A percentile compares a stretch with the other conserved stretches of the same genome.
Evolutionary conservation across 2,888 invertebrate genomes (phyloP).

Genomic region (Ophonus ardosiacus): DNA sequence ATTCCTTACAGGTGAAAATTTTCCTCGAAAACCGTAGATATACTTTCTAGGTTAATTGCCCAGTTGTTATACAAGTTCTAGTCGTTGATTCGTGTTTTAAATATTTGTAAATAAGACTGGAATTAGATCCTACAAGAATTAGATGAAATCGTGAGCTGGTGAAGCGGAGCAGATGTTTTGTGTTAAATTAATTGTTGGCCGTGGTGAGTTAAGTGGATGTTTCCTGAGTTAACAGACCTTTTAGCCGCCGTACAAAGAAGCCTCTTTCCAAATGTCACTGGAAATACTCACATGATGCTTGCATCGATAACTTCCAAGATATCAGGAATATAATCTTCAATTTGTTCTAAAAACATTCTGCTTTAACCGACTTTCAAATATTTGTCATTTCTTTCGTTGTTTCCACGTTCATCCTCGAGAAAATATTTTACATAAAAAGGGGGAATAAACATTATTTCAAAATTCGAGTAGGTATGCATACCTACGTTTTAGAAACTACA

Average conservation of each 20-base stretch:
- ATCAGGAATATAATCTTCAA: neutral
- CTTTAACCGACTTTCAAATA: neutral
- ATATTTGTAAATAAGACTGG: slow-evolving; percentile 37
- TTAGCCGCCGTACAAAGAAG: slow-evolving; percentile 38
- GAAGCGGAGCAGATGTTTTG: slow-evolving; percentile 47
- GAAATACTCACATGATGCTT: neutral
- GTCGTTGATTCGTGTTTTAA: slow-evolving; percentile 41
- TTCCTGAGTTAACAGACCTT: slow-evolving; percentile 43
- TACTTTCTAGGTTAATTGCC: slow-evolving; percentile 53
- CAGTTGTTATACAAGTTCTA: slow-evolving; percentile 41
- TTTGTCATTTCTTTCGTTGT: neutral
- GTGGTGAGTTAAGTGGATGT: slow-evolving; percentile 48
- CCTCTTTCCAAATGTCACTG: slow-evolving; percentile 17
- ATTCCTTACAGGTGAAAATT: slow-evolving; percentile 41
- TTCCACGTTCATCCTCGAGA: no score
- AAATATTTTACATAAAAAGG: no score
- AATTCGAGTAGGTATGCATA: no score
- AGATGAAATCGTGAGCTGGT: slow-evolving; percentile 39
- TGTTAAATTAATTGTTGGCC: slow-evolving; percentile 50
- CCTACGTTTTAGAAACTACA: no score
- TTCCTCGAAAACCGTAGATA: slow-evolving; percentile 37
- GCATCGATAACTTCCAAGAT: slow-evolving; percentile 1
- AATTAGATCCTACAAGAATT: slow-evolving; percentile 32
- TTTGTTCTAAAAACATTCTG: neutral
- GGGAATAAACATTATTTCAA: no score